Evolutionary conservation across 2,888 invertebrate species (phyloP), one percentile per base, ranked within the genome.

Genomic region (Ochlodes sylvanus): DNA sequence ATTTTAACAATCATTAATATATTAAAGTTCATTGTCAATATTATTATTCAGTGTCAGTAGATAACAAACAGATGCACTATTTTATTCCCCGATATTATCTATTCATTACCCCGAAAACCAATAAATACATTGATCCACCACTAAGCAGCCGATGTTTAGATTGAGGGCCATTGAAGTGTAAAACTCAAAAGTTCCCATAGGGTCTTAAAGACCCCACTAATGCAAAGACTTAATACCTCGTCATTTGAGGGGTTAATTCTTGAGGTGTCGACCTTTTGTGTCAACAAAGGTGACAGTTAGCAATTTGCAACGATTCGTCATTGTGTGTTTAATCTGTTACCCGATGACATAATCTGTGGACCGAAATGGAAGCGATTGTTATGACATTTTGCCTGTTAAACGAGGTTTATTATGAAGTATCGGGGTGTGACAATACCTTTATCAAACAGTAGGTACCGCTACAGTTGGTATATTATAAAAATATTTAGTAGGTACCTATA

Each of bases 101-200:
- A 65, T 65, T 65, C 56, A 57, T 65, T 50, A 58, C 27, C 10
- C 42, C 9, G 52, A 52, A 58, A 60, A 73, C 69, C 78, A 78
- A 82, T 81, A 82, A 79, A 79, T 71, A 73, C 58, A 58, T 65
- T 58, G 57, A 78, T 75, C 67, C 77, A 86, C 87, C 78, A 75
- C 87, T 85, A 87, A 79, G 69, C 74, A 75, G 78, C 77, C 78
- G 80, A 83, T 89, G 87, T 90, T 90, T 90, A 78, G 86, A 88
- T 81, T 82, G 73, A 74, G 17, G 76, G 55, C 82, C 77, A 88
- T 90, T 90, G 77, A 90, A 80, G 84, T 81, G 80, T 84, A 87
- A 90, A 89, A 86, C 83, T 79, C 71, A 75, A 77, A 84, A 80
- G 84, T 92, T 92, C 92, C 90, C 92, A 92, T 83, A 79, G 72